A percentile compares a stretch with the other conserved stretches of the same genome.
Conservation (phyloP, 2,888 invertebrate species). For the Drosophila mayaguana region DNA sequence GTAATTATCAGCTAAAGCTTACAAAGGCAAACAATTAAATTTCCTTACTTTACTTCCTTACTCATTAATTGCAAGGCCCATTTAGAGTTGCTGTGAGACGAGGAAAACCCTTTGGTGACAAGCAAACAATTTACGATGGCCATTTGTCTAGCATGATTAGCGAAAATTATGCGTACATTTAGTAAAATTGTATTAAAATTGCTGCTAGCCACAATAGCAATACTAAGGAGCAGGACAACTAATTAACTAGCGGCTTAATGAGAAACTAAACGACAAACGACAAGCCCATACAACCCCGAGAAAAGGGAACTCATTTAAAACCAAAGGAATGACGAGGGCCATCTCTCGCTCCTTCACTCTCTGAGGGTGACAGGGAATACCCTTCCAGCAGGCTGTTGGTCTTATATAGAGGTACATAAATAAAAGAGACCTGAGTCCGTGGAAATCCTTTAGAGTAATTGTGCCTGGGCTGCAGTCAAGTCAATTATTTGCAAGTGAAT, state of each 20-base stretch:
- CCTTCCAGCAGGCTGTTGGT: not conserved
- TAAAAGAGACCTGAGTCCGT: not conserved
- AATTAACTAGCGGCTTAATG: conserved; percentile 8
- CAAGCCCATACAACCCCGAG: conserved; percentile 8
- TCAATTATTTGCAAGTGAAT: conserved; percentile 5
- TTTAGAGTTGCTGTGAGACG: not conserved
- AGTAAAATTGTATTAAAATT: conserved; percentile 4
- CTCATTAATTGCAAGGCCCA: not conserved
- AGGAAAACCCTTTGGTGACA: not conserved
- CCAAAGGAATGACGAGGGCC: not conserved
- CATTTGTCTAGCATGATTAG: conserved; percentile 5
- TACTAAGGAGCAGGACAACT: conserved; percentile 2
- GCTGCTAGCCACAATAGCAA: conserved; percentile 8
- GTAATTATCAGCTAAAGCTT: no score
- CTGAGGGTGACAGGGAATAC: not conserved
- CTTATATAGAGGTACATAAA: not conserved
- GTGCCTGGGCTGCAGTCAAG: not conserved
- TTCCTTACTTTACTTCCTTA: not conserved
- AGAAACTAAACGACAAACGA: conserved; percentile 22
- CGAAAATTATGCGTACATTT: conserved; percentile 6
- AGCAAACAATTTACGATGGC: conserved; percentile 7
- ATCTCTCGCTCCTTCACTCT: not conserved
- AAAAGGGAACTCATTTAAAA: conserved; percentile 2
- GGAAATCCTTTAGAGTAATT: not conserved
- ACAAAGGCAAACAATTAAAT: no score